A percentile compares a stretch with the other conserved stretches of the same genome.
These are phyloP conservation scores for Cettia cetti DNA, from an alignment of 2,113 vertebrate species.

Conservation along the genomic window DNA sequence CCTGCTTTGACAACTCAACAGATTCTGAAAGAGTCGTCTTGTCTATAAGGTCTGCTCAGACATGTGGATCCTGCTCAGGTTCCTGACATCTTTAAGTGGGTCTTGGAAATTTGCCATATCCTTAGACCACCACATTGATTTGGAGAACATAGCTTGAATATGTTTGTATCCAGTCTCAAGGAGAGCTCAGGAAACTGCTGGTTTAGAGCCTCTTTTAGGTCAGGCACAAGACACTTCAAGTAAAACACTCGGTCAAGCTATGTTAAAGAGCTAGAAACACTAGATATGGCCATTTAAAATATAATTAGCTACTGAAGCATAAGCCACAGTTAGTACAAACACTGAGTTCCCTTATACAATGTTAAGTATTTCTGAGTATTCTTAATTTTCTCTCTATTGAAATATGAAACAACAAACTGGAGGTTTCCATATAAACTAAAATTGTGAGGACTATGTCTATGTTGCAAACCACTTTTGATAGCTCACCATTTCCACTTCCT, in stretches of 20 bases:
- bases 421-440: background rate
- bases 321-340: background rate
- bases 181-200: background rate
- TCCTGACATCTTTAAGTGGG: background rate
- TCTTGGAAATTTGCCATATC: background rate
- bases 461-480: background rate
- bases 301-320: background rate
- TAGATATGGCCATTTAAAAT: background rate
- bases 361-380: background rate
- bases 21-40: background rate
- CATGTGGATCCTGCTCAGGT: background rate
- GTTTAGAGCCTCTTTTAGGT: background rate
- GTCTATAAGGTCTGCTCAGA: background rate
- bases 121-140: background rate
- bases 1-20: background rate
- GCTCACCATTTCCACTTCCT: background rate
- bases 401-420: background rate
- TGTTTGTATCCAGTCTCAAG: background rate
- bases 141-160: background rate
- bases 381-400: background rate
- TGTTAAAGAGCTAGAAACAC: background rate
- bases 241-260: background rate
- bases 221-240: background rate
- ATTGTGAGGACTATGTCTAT: background rate
- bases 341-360: background rate